Evolutionary conservation across 2,888 invertebrate species (phyloP).

Genomic region (Tineola bisselliella): DNA sequence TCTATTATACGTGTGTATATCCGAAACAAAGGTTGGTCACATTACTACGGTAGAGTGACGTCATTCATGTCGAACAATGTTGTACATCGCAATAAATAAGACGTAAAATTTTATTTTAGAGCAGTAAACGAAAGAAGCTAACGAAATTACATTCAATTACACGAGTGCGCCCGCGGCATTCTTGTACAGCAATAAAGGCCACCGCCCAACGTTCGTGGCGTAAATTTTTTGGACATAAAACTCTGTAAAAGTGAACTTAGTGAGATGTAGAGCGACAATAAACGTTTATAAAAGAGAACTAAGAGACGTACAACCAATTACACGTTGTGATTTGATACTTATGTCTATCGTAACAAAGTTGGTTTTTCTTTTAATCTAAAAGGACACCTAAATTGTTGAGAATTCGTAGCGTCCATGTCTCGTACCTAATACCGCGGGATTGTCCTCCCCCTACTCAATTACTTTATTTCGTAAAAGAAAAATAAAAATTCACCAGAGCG

Average conservation of each 20-base stretch:
- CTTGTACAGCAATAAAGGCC: slow-evolving; percentile 54
- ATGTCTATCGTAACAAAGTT: background rate
- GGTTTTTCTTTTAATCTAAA: background rate
- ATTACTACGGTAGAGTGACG: background rate
- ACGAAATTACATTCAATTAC: slow-evolving; percentile 68
- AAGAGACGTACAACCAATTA: background rate
- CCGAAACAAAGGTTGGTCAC: background rate
- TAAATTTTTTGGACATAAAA: slow-evolving; percentile 68
- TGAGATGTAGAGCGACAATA: slow-evolving; percentile 62
- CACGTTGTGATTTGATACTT: background rate
- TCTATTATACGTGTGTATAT: no score
- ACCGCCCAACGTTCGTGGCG: slow-evolving; percentile 48
- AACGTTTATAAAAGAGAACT: slow-evolving; percentile 52
- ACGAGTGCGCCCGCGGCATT: slow-evolving; percentile 49
- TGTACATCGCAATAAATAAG: slow-evolving; percentile 58
- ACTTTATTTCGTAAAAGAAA: slow-evolving; percentile 46
- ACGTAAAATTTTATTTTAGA: slow-evolving; percentile 66
- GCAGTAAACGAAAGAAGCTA: slow-evolving; percentile 60
- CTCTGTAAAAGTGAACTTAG: slow-evolving; percentile 64
- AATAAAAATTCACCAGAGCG: slow-evolving; percentile 30
- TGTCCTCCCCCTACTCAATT: slow-evolving; percentile 38
- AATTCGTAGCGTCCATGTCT: slow-evolving; percentile 18
- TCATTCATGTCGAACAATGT: slow-evolving; percentile 36
- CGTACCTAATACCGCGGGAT: slow-evolving; percentile 21
- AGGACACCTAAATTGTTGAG: background rate